These are phyloP conservation scores for Xenentodon cancila DNA, from an alignment of 2,797 vertebrate species.

Conservation along the genomic window DNA sequence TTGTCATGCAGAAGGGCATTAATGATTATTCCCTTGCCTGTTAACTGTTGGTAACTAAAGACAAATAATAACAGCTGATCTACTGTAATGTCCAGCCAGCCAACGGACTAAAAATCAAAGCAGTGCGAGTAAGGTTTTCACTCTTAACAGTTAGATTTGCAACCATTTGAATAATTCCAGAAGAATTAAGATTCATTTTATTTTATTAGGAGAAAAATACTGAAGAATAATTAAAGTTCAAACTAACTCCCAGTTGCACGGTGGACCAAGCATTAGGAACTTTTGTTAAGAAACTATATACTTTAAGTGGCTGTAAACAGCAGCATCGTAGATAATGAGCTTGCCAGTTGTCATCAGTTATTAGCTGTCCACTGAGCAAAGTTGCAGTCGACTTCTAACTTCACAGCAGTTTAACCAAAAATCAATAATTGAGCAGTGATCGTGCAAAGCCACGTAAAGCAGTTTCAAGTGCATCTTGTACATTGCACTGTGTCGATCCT, in stretches of 20 bases:
- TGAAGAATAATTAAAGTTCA: neutral
- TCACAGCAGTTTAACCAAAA: conserved; percentile 27
- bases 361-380: conserved; percentile 14
- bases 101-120: too few species aligned
- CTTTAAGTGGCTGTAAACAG: neutral
- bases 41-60: conserved; percentile 12
- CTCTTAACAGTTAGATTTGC: conserved; percentile 9
- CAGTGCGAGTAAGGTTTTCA: conserved; percentile 4
- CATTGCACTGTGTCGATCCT: conserved; percentile 4
- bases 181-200: conserved; percentile 5
- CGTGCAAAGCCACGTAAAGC: conserved; percentile 14
- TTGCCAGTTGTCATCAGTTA: conserved; percentile 23
- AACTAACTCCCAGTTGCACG: neutral
- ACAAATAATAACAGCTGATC: conserved; percentile 5
- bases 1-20: conserved; percentile 1
- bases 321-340: conserved; percentile 6
- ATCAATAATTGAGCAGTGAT: conserved; percentile 15
- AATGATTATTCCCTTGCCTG: conserved; percentile 3
- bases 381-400: conserved; percentile 8
- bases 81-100: conserved; percentile 18
- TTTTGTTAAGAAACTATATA: conserved; percentile 6
- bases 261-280: neutral
- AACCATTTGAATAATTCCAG: conserved; percentile 4
- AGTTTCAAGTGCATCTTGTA: conserved; percentile 18
- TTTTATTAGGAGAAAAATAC: conserved; percentile 1